Evolutionary conservation across 2,797 vertebrate genomes (phyloP), one percentile per base, ranked within the genome.

Genomic region (Sitta carolinensis): DNA sequence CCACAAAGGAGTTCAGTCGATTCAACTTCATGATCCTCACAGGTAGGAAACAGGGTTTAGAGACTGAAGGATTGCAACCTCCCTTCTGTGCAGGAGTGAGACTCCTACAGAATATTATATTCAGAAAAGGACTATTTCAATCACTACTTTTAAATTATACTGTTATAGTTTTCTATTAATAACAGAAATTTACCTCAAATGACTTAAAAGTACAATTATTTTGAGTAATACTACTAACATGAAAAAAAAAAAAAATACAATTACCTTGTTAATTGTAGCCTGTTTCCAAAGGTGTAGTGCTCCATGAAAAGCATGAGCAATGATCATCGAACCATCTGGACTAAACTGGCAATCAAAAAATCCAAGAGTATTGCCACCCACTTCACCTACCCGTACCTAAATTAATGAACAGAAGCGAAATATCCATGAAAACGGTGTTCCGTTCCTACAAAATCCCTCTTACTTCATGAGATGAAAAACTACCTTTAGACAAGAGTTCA

Each of bases 351-450:
- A 99, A 93, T 99, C 99, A 51, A 98, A 98, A 98, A 99, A 99
- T 78, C 99, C 99, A 96, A 99, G 97, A 6, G 99, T 99, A 97
- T 99, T 99, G 89, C 99, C 99, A 92, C 99, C 99, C 30, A 99
- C 99, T 98, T 99, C 99, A 74, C 99, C 99, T 26, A 99, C 98
- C 55, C 99, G 99, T 83, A 99, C 99, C 99, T 99, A 97, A 64
- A 95, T 91, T 62, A 95, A 91, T 40, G 36, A 96, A 19, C 50
- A 90, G 76, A 68, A 91, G 59, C 16, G 51, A 97, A 95, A 93
- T 26, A 90, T 16, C 23, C 47, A 32, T 54, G 26, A 96, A 76
- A 77, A 67, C 8, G 7, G 10, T 15, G 10, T 89, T 80, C 21
- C 20, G 30, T 55, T 45, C 34, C 42, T 34, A 74, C 17, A 77